Conservation (phyloP, 2,888 invertebrate species). For the Mythimna ferrago region DNA sequence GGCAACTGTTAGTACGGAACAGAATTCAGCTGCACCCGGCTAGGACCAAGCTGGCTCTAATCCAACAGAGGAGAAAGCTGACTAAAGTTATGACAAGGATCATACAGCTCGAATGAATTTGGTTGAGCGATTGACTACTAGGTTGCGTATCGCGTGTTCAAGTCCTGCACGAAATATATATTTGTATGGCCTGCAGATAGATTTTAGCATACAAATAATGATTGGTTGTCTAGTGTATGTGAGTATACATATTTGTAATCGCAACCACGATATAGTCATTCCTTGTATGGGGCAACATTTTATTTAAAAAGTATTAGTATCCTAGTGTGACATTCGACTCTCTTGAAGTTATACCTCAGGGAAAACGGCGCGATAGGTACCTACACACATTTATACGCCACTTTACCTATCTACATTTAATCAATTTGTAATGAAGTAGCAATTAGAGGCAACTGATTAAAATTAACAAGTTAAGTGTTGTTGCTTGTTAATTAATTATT, state of each 20-base stretch:
- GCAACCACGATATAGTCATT: no score
- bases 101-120: neutral
- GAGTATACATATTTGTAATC: no score
- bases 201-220: no score
- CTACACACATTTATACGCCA: conserved; percentile 6
- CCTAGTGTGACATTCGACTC: neutral
- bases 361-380: conserved; percentile 25
- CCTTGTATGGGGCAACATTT: no score
- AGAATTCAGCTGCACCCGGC: neutral
- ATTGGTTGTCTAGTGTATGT: no score
- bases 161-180: no score
- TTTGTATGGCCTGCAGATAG: no score
- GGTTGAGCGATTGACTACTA: no score
- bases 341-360: conserved; percentile 3
- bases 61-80: conserved; percentile 3
- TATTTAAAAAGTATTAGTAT: neutral
- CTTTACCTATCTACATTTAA: conserved; percentile 38
- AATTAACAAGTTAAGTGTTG: conserved; percentile 59
- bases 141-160: no score
- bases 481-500: conserved; percentile 54
- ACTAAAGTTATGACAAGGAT: neutral
- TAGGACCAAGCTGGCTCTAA: conserved; percentile 10
- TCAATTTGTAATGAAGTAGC: conserved; percentile 55
- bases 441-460: conserved; percentile 54
- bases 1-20: neutral